phyloP scores from a whole-genome alignment of 2,797 vertebrate species.

The Hozukius guyotensis region DNA sequence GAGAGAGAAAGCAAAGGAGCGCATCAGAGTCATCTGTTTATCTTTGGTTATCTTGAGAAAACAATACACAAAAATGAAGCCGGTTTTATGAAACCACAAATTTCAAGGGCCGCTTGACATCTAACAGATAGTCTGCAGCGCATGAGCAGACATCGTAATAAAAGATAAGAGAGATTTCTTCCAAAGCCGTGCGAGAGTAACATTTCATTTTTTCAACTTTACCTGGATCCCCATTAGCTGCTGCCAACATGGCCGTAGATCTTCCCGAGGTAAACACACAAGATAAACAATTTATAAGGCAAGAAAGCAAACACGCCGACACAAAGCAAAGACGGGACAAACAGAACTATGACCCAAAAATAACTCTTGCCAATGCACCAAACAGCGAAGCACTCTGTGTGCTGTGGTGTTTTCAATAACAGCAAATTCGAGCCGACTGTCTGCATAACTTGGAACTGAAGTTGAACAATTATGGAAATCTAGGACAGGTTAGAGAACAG shows the following conservation, averaged over 20 bases:
- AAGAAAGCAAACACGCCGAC: neutral
- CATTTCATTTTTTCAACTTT: slow-evolving; percentile 22
- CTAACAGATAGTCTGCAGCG: slow-evolving; percentile 6
- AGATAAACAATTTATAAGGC: neutral
- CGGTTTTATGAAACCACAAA: slow-evolving; percentile 40
- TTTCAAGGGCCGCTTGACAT: slow-evolving; percentile 29
- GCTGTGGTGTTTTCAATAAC: neutral
- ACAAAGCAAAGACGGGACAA: neutral
- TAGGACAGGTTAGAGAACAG: slow-evolving; percentile 23
- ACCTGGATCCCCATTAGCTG: slow-evolving; percentile 47
- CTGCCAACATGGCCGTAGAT: slow-evolving; percentile 20
- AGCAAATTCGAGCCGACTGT: neutral
- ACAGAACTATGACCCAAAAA: neutral
- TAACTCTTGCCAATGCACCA: neutral
- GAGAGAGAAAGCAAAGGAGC: neutral
- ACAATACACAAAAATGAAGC: slow-evolving; percentile 19
- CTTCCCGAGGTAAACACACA: neutral
- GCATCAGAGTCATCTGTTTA: neutral
- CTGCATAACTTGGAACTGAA: neutral
- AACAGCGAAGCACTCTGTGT: neutral
- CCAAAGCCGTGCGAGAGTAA: neutral
- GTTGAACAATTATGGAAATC: slow-evolving; percentile 23
- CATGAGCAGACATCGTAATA: slow-evolving; percentile 4
- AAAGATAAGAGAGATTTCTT: slow-evolving; percentile 34
- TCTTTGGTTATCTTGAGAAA: slow-evolving; percentile 31